Evolutionary conservation across 1,140 invertebrate species (phyloP).

Genomic region (Lithobius niger): DNA sequence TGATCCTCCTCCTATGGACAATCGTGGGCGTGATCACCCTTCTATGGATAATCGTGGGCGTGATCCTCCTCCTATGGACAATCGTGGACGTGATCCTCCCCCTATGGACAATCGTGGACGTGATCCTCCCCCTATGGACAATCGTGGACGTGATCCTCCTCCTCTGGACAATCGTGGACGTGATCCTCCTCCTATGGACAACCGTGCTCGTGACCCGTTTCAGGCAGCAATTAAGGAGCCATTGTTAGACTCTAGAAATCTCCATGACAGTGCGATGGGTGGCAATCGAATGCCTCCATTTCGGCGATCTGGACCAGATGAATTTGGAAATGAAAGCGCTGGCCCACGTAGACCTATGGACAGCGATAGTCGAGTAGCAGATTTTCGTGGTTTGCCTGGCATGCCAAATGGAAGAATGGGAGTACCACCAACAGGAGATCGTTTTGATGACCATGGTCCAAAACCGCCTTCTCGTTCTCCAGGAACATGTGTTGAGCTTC

Average conservation of each 20-base stretch:
- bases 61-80: too few species aligned
- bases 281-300: not conserved
- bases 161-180: not conserved
- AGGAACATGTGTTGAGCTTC: slow-evolving; percentile 51
- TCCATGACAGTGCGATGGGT: not conserved
- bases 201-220: not conserved
- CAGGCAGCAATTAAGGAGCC: not conserved
- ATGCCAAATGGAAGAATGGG: not conserved
- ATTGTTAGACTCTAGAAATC: not conserved
- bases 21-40: too few species aligned
- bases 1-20: too few species aligned
- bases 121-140: too few species aligned
- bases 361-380: not conserved
- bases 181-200: not conserved
- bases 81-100: too few species aligned
- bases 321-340: not conserved
- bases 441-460: not conserved
- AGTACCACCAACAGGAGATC: not conserved
- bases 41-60: too few species aligned
- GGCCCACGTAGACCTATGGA: not conserved
- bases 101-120: too few species aligned
- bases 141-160: too few species aligned
- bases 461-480: not conserved
- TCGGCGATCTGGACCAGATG: not conserved
- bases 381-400: not conserved